Conservation (phyloP, 2,113 vertebrate genomes). For the Ceratotherium simum region DNA sequence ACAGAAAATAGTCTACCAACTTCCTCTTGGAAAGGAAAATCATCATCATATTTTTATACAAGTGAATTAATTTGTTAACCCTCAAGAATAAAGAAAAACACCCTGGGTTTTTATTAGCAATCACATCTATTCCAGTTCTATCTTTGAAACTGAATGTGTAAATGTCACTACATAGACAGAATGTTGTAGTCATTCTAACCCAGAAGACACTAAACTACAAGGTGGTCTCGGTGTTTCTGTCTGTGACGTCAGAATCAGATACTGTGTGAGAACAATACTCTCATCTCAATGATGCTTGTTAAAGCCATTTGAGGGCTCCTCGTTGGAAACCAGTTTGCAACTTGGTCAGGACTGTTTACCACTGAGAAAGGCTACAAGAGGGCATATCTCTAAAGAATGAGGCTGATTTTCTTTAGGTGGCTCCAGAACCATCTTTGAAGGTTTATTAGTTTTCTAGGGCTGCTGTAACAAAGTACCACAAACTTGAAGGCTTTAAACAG, state of each 20-base stretch:
- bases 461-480: background rate
- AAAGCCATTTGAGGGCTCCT: background rate
- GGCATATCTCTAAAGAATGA: background rate
- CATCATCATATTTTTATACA: conserved; percentile 15
- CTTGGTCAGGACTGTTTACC: background rate
- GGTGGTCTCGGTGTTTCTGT: background rate
- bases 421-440: conserved; percentile 17
- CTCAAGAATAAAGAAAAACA: background rate
- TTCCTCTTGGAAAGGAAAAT: conserved; percentile 49
- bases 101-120: conserved; percentile 34
- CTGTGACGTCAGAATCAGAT: background rate
- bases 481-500: background rate
- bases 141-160: conserved; percentile 45
- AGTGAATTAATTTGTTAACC: conserved; percentile 52
- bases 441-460: background rate
- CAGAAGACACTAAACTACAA: background rate
- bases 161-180: conserved; percentile 1
- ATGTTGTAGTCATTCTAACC: background rate
- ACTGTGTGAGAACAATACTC: background rate
- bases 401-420: background rate
- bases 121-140: conserved; percentile 44
- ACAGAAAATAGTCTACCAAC: background rate
- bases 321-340: background rate
- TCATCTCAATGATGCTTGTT: background rate
- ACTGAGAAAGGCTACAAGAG: background rate